Percentiles rank a stretch among this genome's conserved stretches.
These are phyloP conservation scores for Periophthalmodon schlosseri DNA, from an alignment of 2,113 vertebrate species.

Conservation along the genomic window DNA sequence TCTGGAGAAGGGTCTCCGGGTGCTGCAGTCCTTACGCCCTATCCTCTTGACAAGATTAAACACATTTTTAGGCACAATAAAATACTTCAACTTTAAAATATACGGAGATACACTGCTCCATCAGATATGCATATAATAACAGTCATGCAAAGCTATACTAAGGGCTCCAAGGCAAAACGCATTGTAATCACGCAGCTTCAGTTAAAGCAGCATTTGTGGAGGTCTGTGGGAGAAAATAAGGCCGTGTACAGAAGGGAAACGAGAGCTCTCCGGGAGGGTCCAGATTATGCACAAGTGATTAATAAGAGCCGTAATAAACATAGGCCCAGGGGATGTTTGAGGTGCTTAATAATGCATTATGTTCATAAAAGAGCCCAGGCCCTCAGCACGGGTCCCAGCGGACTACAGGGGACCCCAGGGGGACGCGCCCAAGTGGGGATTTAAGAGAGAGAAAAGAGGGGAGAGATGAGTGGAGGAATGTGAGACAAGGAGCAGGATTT, in stretches of 20 bases:
- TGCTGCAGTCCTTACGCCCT: no score
- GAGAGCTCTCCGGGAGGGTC: conserved; percentile 76
- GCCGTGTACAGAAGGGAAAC: conserved; percentile 70
- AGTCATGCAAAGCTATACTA: background rate
- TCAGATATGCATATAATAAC: conserved; percentile 1
- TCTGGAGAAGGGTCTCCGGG: no score
- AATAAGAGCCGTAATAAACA: conserved; percentile 86
- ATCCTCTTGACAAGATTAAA: background rate
- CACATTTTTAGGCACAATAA: background rate
- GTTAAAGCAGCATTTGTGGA: conserved; percentile 55
- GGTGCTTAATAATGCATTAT: conserved; percentile 87
- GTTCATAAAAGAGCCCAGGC: conserved; percentile 81
- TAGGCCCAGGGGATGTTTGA: conserved; percentile 84
- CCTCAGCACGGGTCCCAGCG: conserved; percentile 74
- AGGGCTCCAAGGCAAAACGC: conserved; percentile 23
- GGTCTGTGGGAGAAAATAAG: conserved; percentile 58
- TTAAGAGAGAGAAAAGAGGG: conserved; percentile 41
- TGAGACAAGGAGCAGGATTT: background rate
- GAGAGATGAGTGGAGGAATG: conserved; percentile 38
- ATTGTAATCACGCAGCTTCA: conserved; percentile 66
- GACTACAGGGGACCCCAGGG: conserved; percentile 72
- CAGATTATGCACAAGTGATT: conserved; percentile 82
- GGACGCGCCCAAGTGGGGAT: conserved; percentile 64
- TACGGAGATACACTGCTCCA: background rate
- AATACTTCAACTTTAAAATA: background rate